Base-by-base conservation (phyloP, 1,140 invertebrate species). In the Leptinotarsa lineolata region DNA sequence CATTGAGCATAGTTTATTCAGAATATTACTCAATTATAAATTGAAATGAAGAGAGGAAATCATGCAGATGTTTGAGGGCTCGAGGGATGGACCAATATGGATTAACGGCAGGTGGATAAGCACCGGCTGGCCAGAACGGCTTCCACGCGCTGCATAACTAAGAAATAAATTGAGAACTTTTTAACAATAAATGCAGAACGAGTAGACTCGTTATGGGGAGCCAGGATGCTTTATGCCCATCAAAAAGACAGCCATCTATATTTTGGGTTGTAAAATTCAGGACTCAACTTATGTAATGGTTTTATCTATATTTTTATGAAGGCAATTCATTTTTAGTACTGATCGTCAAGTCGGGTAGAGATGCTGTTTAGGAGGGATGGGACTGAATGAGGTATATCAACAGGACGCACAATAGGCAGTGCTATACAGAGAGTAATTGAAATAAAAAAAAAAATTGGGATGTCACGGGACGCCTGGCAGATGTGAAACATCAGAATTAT, bases 71-170 rank as follows among this genome's bases (percentile, higher is more conserved):
- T 54, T 54, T 18, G 48, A 54, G n/a, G 15, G n/a, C 48, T 8
- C 16, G n/a, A 54, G 48, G 48, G 48, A 54, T 54, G 16, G n/a
- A 18, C 48, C 48, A 54, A 54, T 54, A 54, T 54, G 48, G 48
- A 54, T 63, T 63, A 63, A 63, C 20, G 21, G 60, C 60, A 63
- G 60, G 60, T 63, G 60, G 16, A 63, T 63, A 12, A 22, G 60
- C 22, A 20, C 60, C 60, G 22, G 60, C 20, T 63, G 60, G 60
- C 20, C 60, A 63, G 60, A 63, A 63, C 22, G 16, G 22, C 60
- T 20, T 63, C 16, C 60, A 63, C 60, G 60, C 20, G 60, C 60
- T 20, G n/a, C 15, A 54, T 18, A 13, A 54, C 15, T 18, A 15
- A 54, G 48, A 54, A 54, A 54, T 54, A 54, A 54, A 54, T 54